Conservation (phyloP, 2,888 invertebrate genomes). For the Trachelus iudaicus region DNA sequence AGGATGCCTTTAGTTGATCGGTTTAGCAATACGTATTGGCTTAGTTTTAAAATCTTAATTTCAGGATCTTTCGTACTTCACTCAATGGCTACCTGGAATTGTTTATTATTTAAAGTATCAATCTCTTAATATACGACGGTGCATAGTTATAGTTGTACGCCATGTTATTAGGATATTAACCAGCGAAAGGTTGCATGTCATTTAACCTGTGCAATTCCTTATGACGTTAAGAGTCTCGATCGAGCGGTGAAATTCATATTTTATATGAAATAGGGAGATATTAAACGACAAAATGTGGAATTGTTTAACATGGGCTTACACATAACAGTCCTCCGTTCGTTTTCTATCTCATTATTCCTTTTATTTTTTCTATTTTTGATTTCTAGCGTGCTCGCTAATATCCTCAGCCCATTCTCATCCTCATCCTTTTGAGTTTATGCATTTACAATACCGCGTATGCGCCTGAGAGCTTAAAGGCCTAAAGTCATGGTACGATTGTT, state of each 20-base stretch:
- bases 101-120: conserved; percentile 9
- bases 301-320: background rate
- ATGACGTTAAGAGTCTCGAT: conserved; percentile 18
- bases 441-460: conserved; percentile 28
- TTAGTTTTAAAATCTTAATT: conserved; percentile 1
- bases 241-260: conserved; percentile 26
- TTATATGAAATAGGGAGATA: conserved; percentile 21
- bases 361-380: background rate
- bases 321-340: background rate
- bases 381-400: conserved; percentile 17
- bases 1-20: background rate
- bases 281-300: conserved; percentile 25
- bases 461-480: conserved; percentile 57
- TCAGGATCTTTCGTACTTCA: background rate
- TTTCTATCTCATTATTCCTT: background rate
- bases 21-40: background rate
- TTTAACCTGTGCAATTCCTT: conserved; percentile 27
- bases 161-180: conserved; percentile 22
- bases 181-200: conserved; percentile 26
- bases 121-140: conserved; percentile 19
- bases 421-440: conserved; percentile 22
- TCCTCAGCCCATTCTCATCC: background rate
- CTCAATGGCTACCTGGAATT: background rate
- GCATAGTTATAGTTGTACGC: conserved; percentile 26
- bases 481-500: conserved; percentile 15